Evolutionary conservation across 2,797 vertebrate species (phyloP), one percentile per base, ranked within the genome.

Genomic region (Karalla daura): DNA sequence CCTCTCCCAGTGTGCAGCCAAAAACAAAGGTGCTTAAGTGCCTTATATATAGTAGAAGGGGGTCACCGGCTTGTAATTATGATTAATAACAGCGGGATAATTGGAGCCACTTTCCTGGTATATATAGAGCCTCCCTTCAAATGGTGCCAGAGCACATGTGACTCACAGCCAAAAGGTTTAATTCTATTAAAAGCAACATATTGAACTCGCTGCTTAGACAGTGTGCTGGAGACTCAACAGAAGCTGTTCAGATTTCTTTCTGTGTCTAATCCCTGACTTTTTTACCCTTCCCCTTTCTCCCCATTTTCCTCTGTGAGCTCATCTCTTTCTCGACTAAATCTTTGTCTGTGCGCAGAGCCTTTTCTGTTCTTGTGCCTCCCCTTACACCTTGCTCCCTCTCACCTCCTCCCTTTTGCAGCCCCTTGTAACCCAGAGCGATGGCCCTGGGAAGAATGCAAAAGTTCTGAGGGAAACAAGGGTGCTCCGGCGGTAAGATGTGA

Each of bases 361-460:
- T 78, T 59, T 62, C 62, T 37, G 68, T 51, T 65, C 47, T 54
- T 47, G n/a, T n/a, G 47, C 52, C 51, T 78, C 60, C 44, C 55
- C 45, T 74, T 61, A 58, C 77, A 80, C 84, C 70, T 75, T 65
- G 61, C 64, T 63, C 40, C 20, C 40, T 30, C 23, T n/a, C n/a
- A n/a, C 30, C 17, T 7, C 28, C 10, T 10, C 10, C 36, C 14
- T 5, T 5, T 28, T 8, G 23, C 30, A 17, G 43, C 18, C 47
- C 8, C 24, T 15, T 2, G 11, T 58, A 74, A 75, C 13, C 54
- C 62, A 69, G 74, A 40, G 40, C 65, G 47, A 53, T 44, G n/a
- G 76, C 69, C 80, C 61, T 86, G 81, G 78, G 84, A 84, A 86
- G 86, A 85, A 85, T 77, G 63, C 78, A 47, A 14, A 90, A 76